phyloP scores from a whole-genome alignment of 2,113 vertebrate species.

The Aegypius monachus region DNA sequence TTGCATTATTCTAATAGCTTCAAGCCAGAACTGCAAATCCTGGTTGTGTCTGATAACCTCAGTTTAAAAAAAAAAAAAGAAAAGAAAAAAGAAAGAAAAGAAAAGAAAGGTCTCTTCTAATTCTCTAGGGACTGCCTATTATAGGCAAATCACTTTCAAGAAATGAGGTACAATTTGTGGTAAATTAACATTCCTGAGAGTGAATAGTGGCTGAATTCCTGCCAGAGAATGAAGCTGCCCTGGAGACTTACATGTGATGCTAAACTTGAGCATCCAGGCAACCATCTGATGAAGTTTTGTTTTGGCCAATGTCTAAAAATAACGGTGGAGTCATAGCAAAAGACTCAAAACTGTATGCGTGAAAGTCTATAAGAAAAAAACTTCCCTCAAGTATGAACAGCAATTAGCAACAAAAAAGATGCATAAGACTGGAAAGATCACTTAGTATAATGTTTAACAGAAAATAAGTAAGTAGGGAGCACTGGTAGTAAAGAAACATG shows the following conservation, averaged over 20 bases:
- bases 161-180: constrained; percentile 2
- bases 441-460: background rate
- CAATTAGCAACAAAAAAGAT: background rate
- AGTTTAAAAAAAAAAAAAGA: too few species aligned
- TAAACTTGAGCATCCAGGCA: background rate
- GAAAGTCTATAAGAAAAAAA: background rate
- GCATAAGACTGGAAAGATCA: background rate
- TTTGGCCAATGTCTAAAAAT: background rate
- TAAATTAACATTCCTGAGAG: background rate
- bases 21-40: background rate
- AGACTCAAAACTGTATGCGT: background rate
- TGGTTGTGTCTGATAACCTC: background rate
- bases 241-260: background rate
- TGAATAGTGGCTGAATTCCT: background rate
- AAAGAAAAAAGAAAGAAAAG: too few species aligned
- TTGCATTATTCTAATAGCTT: background rate
- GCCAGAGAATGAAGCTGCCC: background rate
- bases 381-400: background rate
- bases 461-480: background rate
- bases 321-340: background rate
- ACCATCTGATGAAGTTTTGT: background rate
- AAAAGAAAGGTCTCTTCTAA: background rate
- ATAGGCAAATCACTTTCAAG: background rate
- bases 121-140: background rate
- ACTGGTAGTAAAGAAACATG: background rate